These are phyloP conservation scores for Triplophysa tibetana DNA, from an alignment of 2,113 vertebrate genomes.

Conservation along the genomic window DNA sequence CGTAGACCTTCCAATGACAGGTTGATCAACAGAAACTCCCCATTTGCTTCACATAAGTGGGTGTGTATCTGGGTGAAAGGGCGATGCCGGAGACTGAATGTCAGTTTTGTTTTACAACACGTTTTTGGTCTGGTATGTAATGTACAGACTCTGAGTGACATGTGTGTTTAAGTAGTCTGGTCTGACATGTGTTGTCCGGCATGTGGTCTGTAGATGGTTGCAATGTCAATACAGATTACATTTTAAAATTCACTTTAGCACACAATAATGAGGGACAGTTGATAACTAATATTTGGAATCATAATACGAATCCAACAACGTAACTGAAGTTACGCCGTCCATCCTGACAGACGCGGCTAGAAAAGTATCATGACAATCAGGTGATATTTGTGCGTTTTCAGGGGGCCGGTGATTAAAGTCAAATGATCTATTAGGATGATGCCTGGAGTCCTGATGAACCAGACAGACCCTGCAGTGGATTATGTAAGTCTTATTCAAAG, in stretches of 20 bases:
- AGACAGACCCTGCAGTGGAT: background rate
- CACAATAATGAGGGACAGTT: background rate
- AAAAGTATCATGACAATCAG: conserved; percentile 7
- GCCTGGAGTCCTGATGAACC: background rate
- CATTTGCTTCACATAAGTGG: conserved; percentile 41
- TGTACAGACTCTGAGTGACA: background rate
- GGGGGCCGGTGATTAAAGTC: background rate
- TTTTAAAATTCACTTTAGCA: background rate
- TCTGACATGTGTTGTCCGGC: background rate
- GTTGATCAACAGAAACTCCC: conserved; percentile 43
- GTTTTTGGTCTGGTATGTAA: conserved; percentile 1
- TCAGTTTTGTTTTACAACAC: conserved; percentile 21
- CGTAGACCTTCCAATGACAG: conserved; percentile 25
- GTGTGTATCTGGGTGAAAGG: conserved; percentile 68
- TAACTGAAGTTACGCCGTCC: too few relatives aligned
- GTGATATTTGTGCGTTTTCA: background rate
- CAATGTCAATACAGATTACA: background rate
- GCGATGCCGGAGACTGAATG: conserved; percentile 33
- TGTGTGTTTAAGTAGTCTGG: background rate
- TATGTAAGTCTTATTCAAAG: background rate
- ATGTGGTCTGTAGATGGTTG: background rate
- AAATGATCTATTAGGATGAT: background rate
- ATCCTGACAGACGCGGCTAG: background rate
- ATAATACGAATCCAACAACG: too few relatives aligned
- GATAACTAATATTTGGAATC: too few relatives aligned